phyloP scores from a whole-genome alignment of 2,113 vertebrate genomes.

The Gulo gulo region DNA sequence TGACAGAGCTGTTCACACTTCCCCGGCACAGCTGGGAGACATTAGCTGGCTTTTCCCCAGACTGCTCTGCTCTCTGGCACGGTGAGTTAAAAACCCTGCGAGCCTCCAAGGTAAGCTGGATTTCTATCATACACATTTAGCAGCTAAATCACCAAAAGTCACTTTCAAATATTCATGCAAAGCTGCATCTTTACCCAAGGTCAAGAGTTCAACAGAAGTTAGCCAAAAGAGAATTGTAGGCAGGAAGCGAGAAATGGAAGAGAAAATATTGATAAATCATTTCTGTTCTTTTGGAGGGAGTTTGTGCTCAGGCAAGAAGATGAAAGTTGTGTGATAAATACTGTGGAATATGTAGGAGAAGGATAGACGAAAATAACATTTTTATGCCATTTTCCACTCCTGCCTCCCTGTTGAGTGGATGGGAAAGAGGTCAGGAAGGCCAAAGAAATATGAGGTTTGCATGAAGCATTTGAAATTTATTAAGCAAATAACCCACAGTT shows the following conservation, averaged over 20 bases:
- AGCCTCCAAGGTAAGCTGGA: slow-evolving; percentile 68
- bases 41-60: slow-evolving; percentile 83
- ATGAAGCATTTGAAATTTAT: slow-evolving; percentile 2
- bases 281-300: background rate
- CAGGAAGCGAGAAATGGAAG: slow-evolving; percentile 11
- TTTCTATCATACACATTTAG: slow-evolving; percentile 78
- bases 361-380: background rate
- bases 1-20: slow-evolving; percentile 89
- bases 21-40: slow-evolving; percentile 83
- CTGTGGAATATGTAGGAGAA: background rate
- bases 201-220: slow-evolving; percentile 77
- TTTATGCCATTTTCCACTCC: background rate
- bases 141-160: slow-evolving; percentile 73
- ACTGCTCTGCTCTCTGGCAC: slow-evolving; percentile 76
- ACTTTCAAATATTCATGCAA: slow-evolving; percentile 63
- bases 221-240: background rate
- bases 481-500: background rate
- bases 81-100: slow-evolving; percentile 65
- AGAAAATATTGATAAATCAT: background rate
- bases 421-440: background rate
- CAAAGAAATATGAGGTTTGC: background rate
- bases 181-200: slow-evolving; percentile 72
- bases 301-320: background rate
- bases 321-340: background rate
- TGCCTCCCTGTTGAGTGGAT: background rate